Base-by-base conservation (phyloP, 2,888 invertebrate species). In the Deroplatys truncata region DNA sequence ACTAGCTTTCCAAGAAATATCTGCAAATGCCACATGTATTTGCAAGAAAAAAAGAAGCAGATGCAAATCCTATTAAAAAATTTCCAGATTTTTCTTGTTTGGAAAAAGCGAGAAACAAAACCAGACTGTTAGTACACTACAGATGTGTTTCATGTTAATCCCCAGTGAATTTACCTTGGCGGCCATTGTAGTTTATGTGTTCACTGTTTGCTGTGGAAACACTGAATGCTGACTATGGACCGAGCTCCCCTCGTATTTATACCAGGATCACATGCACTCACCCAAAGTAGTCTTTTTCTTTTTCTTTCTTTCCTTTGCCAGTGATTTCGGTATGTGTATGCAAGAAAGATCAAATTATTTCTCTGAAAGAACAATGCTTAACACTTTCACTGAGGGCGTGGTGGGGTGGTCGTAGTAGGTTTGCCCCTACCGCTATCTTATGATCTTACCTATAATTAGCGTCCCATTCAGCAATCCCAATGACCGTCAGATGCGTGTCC, bases 291-390 rank as follows among this genome's bases (percentile, higher is more conserved):
- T 72, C 25, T 72, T 72, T 72, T 72, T 49, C 8, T 49, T n/a
- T n/a, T n/a, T n/a, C n/a, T 72, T 72, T 72, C 56, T 72, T 72
- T 72, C 56, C 25, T 72, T 56, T 72, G 56, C 20, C 56, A 9
- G 3, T 20, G 56, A 72, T 72, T 72, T 72, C 16, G 56, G 56
- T 72, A 72, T 72, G 56, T 72, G 56, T 72, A 72, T 72, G 56
- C 25, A 72, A 72, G 56, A 83, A 82, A 87, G 87, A 87, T 35
- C 87, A 83, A 87, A 87, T 87, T 83, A 87, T 82, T 87, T 83
- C 83, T 20, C 2, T 82, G 16, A 13, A 82, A 56, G 86, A 49
- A 56, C 86, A 49, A 25, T 72, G 56, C 56, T 72, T 7, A 72
- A 7, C 56, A 72, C 56, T 72, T 72, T 72, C 56, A 72, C 56